Conservation (phyloP, 1,140 invertebrate species). For the Hyles vespertilio region DNA sequence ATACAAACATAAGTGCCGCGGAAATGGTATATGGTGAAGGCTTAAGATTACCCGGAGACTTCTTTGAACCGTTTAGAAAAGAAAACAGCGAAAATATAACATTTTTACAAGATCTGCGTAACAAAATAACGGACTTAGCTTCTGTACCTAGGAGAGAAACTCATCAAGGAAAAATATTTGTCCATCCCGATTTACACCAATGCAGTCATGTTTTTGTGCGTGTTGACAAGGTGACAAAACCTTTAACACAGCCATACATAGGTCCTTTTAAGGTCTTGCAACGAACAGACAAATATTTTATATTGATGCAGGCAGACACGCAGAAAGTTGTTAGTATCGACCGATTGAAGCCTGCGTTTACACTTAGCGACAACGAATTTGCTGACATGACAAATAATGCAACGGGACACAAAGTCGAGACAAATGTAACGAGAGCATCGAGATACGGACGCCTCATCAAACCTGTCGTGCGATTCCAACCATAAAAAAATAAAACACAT, state of each 20-base stretch:
- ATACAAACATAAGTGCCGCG: constrained; percentile 5
- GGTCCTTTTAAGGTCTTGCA: constrained; percentile 10
- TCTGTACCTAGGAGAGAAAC: neutral
- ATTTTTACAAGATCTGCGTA: neutral
- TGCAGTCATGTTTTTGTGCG: constrained; percentile 5
- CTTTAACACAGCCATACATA: constrained; percentile 7
- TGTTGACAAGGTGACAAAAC: constrained; percentile 9
- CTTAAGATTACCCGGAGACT: constrained; percentile 11
- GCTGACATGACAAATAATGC: too few species aligned
- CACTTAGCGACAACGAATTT: too few species aligned
- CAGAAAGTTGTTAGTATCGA: too few species aligned
- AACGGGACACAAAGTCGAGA: too few species aligned
- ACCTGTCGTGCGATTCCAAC: too few species aligned
- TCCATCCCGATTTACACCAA: neutral
- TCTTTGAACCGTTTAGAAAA: constrained; percentile 6
- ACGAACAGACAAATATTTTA: too few species aligned
- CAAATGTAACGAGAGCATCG: too few species aligned
- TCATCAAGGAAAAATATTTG: constrained; percentile 4
- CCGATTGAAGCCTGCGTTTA: too few species aligned
- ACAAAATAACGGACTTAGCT: constrained; percentile 1
- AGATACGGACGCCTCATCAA: too few species aligned
- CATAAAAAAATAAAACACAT: too few species aligned
- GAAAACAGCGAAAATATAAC: too few species aligned
- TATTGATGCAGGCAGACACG: too few species aligned
- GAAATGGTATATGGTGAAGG: constrained; percentile 7